These are phyloP conservation scores for Pentamera pediparva DNA, from an alignment of 53 echinoderm and acorn worm genomes.

Conservation along the genomic window DNA sequence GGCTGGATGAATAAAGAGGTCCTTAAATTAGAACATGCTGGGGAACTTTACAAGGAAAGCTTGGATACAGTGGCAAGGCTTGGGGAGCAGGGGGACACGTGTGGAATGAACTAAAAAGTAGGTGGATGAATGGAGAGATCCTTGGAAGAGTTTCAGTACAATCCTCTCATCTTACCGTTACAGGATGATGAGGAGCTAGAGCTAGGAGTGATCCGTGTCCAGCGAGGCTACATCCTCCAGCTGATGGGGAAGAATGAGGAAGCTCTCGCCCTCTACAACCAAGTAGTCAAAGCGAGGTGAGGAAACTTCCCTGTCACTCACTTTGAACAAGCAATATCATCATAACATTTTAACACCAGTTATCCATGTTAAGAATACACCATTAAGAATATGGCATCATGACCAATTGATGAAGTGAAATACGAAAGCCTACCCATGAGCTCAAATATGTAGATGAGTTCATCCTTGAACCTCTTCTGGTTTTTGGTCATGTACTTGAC, in stretches of 20 bases:
- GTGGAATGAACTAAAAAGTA: background rate
- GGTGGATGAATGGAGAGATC: background rate
- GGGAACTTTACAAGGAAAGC: constrained; percentile 73
- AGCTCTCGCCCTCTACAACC: constrained; percentile 87
- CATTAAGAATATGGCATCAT: background rate
- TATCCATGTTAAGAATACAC: too few relatives aligned
- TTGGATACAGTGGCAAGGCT: constrained; percentile 58
- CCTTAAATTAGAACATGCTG: constrained; percentile 57
- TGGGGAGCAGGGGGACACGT: background rate
- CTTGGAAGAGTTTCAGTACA: background rate
- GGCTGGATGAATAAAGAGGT: constrained; percentile 61
- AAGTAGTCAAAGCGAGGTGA: constrained; percentile 92
- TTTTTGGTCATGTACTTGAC: too few relatives aligned
- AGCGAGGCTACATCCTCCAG: constrained; percentile 77
- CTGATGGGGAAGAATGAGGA: constrained; percentile 80
- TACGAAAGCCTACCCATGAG: background rate
- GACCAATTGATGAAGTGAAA: background rate
- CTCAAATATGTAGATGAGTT: too few relatives aligned
- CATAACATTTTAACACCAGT: too few relatives aligned
- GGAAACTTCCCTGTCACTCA: background rate
- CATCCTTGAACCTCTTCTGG: too few relatives aligned
- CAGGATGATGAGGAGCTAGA: constrained; percentile 78
- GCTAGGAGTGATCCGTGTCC: constrained; percentile 74
- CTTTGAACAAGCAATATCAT: too few relatives aligned
- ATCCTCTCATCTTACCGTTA: background rate